phyloP scores from a whole-genome alignment of 2,113 vertebrate species.

The Ptyas mucosa region DNA sequence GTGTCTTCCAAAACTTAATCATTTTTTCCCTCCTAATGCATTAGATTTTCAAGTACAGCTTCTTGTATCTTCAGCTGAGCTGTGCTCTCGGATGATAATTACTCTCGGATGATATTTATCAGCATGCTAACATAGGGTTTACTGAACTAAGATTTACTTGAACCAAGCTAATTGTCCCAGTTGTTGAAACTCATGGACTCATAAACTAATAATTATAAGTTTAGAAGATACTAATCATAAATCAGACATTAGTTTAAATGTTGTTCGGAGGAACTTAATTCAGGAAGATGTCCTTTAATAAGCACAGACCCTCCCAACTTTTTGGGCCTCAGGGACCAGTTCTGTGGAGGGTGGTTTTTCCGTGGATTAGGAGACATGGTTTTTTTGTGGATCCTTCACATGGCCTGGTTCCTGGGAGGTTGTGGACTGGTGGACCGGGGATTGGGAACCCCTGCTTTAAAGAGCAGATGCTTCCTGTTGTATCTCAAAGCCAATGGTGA shows the following conservation, averaged over 20 bases:
- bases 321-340: background rate
- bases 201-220: background rate
- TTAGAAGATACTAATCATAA: background rate
- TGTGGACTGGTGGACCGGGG: background rate
- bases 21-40: background rate
- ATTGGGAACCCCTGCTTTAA: background rate
- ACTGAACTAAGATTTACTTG: background rate
- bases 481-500: background rate
- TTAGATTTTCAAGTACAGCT: background rate
- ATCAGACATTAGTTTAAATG: background rate
- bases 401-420: background rate
- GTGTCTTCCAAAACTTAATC: background rate
- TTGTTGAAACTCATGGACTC: background rate
- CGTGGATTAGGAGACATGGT: background rate
- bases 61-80: background rate
- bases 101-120: background rate
- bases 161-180: background rate
- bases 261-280: background rate
- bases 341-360: background rate
- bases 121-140: background rate
- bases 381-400: background rate
- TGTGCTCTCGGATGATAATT: background rate
- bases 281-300: background rate
- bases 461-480: background rate
- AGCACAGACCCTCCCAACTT: background rate